These are phyloP conservation scores for Anisognathus igniventris DNA, from an alignment of 2,797 vertebrate species.

Conservation along the genomic window DNA sequence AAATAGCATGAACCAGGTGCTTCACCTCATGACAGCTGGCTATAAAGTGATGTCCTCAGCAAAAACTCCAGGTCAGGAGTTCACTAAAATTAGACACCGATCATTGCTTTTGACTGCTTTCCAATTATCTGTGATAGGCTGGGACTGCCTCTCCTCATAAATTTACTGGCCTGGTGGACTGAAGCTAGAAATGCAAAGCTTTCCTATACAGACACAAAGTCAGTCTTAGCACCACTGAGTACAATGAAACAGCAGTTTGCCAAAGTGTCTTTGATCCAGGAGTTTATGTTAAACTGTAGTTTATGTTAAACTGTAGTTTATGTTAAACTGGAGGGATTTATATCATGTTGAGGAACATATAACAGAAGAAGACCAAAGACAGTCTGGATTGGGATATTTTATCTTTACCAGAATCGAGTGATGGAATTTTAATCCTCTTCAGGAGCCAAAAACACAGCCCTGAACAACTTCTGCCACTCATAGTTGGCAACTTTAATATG, in stretches of 20 bases:
- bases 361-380: neutral
- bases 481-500: neutral
- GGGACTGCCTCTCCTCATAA: neutral
- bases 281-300: neutral
- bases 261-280: neutral
- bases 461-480: neutral
- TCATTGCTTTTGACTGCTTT: neutral
- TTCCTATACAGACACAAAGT: neutral
- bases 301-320: neutral
- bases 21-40: neutral
- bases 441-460: neutral
- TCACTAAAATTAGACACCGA: neutral
- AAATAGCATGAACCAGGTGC: neutral
- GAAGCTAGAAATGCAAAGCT: neutral
- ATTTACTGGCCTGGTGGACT: neutral
- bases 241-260: neutral
- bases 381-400: neutral
- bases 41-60: neutral
- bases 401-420: neutral
- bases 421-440: neutral
- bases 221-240: neutral
- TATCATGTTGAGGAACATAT: neutral
- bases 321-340: rapidly evolving
- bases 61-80: neutral
- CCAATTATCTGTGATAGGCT: neutral